Conservation (phyloP, 2,113 vertebrate genomes). For the Thunnus thynnus region DNA sequence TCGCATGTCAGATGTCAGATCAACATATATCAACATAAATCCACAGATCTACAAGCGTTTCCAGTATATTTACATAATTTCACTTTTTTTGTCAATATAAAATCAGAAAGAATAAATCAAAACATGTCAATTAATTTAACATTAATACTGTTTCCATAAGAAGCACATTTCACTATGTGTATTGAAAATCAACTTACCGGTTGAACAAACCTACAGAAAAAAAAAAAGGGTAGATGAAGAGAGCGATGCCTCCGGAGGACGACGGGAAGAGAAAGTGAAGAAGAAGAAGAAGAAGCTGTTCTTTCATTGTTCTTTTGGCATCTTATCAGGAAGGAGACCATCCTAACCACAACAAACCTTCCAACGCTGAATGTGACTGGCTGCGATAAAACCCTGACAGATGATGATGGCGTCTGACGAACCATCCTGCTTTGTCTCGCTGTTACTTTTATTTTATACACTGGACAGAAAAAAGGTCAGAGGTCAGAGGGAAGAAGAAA, state of each 20-base stretch:
- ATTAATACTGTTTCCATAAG: too few species aligned
- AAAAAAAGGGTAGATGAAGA: constrained; percentile 15
- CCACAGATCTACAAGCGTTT: too few species aligned
- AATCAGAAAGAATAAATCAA: too few species aligned
- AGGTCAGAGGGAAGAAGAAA: too few species aligned
- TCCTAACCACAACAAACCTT: constrained; percentile 58
- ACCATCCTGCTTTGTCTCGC: background rate
- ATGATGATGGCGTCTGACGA: background rate
- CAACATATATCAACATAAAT: background rate
- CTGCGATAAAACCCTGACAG: background rate
- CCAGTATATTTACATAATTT: background rate
- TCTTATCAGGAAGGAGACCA: constrained; percentile 71
- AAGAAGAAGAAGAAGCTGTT: background rate
- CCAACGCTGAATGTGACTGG: background rate
- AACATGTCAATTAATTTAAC: too few species aligned
- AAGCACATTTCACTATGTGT: too few species aligned
- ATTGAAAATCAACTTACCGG: constrained; percentile 64
- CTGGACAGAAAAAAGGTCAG: background rate
- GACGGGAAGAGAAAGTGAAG: constrained; percentile 19
- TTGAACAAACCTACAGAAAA: constrained; percentile 5
- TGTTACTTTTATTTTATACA: background rate
- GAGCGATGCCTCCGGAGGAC: background rate
- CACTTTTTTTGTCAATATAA: background rate
- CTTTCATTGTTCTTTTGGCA: constrained; percentile 25
- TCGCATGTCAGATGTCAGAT: too few species aligned